Conservation (phyloP, 2,113 vertebrate species). For the Lota lota region DNA sequence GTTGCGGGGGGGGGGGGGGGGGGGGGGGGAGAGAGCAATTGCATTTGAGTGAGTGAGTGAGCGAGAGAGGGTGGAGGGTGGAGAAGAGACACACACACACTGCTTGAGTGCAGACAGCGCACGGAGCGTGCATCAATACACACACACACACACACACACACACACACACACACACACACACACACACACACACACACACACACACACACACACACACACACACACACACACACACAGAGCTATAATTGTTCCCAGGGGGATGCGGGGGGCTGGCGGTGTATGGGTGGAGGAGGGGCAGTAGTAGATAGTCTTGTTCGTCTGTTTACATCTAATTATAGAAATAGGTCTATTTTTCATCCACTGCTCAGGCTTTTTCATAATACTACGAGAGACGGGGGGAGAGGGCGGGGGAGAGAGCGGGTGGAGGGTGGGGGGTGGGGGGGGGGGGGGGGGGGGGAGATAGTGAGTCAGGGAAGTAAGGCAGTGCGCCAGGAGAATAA, state of each 20-base stretch:
- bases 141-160: slow-evolving; percentile 14
- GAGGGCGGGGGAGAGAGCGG: not conserved
- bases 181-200: slow-evolving; percentile 15
- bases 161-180: slow-evolving; percentile 59
- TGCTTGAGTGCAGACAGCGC: too few relatives aligned
- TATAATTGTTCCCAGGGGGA: slow-evolving; percentile 61
- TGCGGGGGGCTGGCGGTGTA: too few relatives aligned
- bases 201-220: slow-evolving; percentile 48
- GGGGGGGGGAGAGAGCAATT: not conserved
- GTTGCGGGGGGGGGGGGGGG: slow-evolving; percentile 18
- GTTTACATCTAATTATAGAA: slow-evolving; percentile 75
- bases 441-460: slow-evolving; percentile 4
- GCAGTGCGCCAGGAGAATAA: not conserved
- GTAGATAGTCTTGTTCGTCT: slow-evolving; percentile 59
- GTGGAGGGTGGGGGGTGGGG: not conserved
- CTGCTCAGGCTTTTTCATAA: slow-evolving; percentile 56
- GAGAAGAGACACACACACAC: not conserved
- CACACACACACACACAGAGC: slow-evolving; percentile 30
- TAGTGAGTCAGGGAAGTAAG: not conserved
- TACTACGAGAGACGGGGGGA: slow-evolving; percentile 22
- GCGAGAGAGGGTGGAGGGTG: slow-evolving; percentile 24
- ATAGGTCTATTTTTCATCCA: slow-evolving; percentile 64
- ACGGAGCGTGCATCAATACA: too few relatives aligned
- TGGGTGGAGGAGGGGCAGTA: slow-evolving; percentile 24
- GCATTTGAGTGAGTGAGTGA: slow-evolving; percentile 1